phyloP scores from a whole-genome alignment of 2,888 invertebrate genomes.

The Panopea generosa region DNA sequence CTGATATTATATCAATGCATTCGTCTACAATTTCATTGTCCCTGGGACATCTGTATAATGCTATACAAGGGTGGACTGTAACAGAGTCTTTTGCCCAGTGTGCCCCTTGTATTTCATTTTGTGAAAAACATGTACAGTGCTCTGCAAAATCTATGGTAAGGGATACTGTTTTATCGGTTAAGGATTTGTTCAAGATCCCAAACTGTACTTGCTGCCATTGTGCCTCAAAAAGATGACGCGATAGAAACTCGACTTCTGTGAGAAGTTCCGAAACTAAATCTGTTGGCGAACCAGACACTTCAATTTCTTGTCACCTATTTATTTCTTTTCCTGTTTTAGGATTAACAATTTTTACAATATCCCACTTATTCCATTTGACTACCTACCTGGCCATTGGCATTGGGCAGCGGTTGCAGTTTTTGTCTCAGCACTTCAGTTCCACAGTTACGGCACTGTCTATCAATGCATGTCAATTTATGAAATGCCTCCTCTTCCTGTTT shows the following conservation, averaged over 20 bases:
- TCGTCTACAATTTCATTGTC: slow-evolving; percentile 34
- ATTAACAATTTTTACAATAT: slow-evolving; percentile 16
- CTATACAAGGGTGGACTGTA: slow-evolving; percentile 45
- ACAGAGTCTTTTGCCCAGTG: slow-evolving; percentile 55
- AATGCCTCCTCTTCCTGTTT: slow-evolving; percentile 3
- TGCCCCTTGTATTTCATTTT: slow-evolving; percentile 56
- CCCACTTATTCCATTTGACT: slow-evolving; percentile 22
- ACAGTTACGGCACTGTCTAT: slow-evolving; percentile 1
- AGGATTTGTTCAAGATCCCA: slow-evolving; percentile 13
- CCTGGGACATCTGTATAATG: slow-evolving; percentile 30
- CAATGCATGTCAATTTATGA: slow-evolving; percentile 12
- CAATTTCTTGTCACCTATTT: slow-evolving; percentile 26
- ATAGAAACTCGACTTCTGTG: slow-evolving; percentile 31
- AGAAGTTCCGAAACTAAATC: slow-evolving; percentile 17
- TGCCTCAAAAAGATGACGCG: slow-evolving; percentile 39
- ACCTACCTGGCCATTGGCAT: background rate
- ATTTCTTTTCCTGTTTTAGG: slow-evolving; percentile 41
- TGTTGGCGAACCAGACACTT: slow-evolving; percentile 6
- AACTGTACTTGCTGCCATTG: slow-evolving; percentile 47
- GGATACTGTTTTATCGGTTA: slow-evolving; percentile 24
- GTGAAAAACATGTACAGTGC: slow-evolving; percentile 42
- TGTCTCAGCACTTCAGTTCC: background rate
- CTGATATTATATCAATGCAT: slow-evolving; percentile 35
- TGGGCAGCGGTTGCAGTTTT: background rate
- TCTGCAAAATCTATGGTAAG: slow-evolving; percentile 49